These are phyloP conservation scores for Antheraea pernyi DNA, from an alignment of 1,140 invertebrate species.

Conservation along the genomic window DNA sequence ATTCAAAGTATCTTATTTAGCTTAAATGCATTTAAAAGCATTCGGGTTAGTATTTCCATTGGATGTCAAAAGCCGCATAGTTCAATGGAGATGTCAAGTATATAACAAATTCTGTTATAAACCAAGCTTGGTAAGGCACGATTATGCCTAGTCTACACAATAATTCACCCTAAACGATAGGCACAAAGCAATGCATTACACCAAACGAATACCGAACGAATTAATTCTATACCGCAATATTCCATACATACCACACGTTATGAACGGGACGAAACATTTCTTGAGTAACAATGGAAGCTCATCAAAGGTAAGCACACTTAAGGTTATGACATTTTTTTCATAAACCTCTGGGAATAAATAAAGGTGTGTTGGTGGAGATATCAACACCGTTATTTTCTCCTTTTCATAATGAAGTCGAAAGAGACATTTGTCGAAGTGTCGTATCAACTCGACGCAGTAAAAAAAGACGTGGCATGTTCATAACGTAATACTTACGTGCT, in stretches of 20 bases:
- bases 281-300: slow-evolving; percentile 3
- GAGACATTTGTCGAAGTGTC: slow-evolving; percentile 13
- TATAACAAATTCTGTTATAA: neutral
- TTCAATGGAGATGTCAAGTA: neutral
- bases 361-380: slow-evolving; percentile 12
- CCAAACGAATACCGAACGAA: neutral
- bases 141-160: neutral
- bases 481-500: neutral
- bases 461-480: slow-evolving; percentile 2
- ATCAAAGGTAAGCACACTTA: slow-evolving; percentile 12
- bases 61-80: neutral
- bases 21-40: neutral
- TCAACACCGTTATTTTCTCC: slow-evolving; percentile 11
- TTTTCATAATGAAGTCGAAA: slow-evolving; percentile 14
- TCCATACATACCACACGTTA: neutral
- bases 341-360: slow-evolving; percentile 14
- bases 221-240: neutral
- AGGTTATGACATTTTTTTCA: slow-evolving; percentile 9
- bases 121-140: neutral
- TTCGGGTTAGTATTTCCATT: neutral
- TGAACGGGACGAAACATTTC: neutral
- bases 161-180: neutral
- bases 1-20: no score
- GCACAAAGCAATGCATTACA: neutral
- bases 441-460: neutral